Conservation (phyloP, 2,113 vertebrate genomes). For the Psittacula cyanocephala region DNA sequence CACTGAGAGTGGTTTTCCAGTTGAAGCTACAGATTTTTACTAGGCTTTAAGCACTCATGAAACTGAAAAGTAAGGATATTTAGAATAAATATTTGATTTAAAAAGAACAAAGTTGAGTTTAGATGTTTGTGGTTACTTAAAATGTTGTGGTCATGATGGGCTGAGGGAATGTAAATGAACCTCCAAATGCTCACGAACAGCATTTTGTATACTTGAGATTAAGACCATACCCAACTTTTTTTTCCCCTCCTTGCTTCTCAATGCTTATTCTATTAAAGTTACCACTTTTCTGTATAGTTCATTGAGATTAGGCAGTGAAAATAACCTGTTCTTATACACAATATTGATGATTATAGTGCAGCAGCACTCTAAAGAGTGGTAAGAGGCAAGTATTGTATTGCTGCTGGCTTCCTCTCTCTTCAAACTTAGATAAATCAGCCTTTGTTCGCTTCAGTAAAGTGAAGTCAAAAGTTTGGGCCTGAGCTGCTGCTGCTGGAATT, state of each 20-base stretch:
- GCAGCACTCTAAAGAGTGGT: background rate
- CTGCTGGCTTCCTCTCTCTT: background rate
- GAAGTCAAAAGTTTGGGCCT: conserved; percentile 33
- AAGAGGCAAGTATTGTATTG: background rate
- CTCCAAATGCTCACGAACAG: background rate
- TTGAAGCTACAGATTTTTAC: background rate
- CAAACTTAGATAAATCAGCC: background rate
- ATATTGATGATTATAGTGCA: background rate
- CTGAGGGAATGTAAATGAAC: background rate
- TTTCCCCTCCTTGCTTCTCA: background rate
- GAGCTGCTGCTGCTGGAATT: background rate
- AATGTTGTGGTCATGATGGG: background rate
- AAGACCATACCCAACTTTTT: background rate
- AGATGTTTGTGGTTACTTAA: background rate
- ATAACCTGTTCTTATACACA: background rate
- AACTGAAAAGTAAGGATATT: background rate
- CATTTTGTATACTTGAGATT: background rate
- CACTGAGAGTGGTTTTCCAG: background rate
- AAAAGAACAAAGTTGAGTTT: background rate
- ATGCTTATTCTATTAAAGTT: background rate
- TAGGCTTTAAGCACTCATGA: background rate
- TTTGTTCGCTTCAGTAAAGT: conserved; percentile 17
- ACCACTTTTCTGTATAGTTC: background rate
- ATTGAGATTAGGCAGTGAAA: background rate
- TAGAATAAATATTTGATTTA: background rate